Conservation (phyloP, 37 sponge, comb jelly and placozoan genomes). For the Crambe crambe region DNA sequence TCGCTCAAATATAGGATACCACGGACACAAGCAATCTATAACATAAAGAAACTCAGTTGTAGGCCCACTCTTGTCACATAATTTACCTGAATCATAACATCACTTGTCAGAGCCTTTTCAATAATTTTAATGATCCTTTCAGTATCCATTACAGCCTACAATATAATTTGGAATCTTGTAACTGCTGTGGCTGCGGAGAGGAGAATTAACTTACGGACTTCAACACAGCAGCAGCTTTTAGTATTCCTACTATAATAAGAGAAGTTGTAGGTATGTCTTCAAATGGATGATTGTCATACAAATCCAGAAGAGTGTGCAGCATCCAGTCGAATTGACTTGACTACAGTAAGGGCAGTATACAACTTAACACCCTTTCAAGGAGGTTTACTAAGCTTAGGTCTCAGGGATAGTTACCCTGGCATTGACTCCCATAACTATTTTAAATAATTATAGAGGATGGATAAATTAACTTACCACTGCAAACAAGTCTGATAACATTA, state of each 20-base stretch:
- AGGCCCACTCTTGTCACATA: not conserved
- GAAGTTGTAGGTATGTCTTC: constrained; percentile 48
- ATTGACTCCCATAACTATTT: too few species aligned
- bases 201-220: constrained; percentile 60
- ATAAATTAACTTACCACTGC: constrained; percentile 9
- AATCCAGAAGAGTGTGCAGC: constrained; percentile 47
- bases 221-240: constrained; percentile 65
- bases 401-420: too few species aligned
- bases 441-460: not conserved
- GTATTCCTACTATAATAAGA: constrained; percentile 33
- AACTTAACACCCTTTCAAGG: too few species aligned
- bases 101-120: constrained; percentile 51
- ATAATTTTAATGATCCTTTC: constrained; percentile 47
- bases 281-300: constrained; percentile 24
- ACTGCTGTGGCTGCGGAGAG: too few species aligned
- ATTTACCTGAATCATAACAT: constrained; percentile 53
- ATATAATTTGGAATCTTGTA: too few species aligned
- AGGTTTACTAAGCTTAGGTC: too few species aligned
- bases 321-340: constrained; percentile 77
- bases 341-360: constrained; percentile 1
- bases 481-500: constrained; percentile 63
- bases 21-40: constrained; percentile 52
- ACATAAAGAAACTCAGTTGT: not conserved
- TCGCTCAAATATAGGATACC: constrained; percentile 68
- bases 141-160: constrained; percentile 28